A percentile compares a stretch with the other conserved stretches of the same genome.
Conservation (phyloP, 2,113 vertebrate genomes). For the Channa maculata region DNA sequence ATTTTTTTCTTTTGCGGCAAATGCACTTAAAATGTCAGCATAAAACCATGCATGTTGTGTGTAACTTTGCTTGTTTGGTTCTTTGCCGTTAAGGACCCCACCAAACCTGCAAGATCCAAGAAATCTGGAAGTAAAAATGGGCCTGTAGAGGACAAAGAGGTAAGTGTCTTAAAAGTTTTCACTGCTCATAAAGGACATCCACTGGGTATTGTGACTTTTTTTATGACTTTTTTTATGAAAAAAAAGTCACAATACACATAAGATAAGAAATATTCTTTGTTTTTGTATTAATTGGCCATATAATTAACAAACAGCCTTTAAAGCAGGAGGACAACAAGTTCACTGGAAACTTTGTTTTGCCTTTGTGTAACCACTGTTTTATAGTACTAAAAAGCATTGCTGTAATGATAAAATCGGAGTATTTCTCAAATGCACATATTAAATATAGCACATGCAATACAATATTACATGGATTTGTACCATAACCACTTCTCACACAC, state of each 20-base stretch:
- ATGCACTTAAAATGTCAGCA: background rate
- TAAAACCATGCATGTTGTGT: background rate
- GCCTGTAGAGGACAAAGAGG: conserved; percentile 87
- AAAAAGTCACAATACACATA: background rate
- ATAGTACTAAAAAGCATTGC: background rate
- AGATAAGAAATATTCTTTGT: no score
- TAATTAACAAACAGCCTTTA: background rate
- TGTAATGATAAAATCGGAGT: background rate
- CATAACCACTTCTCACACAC: no score
- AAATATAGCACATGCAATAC: no score
- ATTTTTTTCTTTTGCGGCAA: background rate
- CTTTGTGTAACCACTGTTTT: background rate
- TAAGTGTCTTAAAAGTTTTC: conserved; percentile 67
- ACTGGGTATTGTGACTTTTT: no score
- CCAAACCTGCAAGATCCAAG: conserved; percentile 88
- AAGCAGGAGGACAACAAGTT: background rate
- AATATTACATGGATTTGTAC: no score
- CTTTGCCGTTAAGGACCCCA: conserved; percentile 84
- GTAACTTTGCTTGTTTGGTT: background rate
- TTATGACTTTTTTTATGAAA: no score
- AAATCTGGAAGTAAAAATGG: conserved; percentile 89
- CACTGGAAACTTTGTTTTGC: background rate
- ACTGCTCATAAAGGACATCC: background rate
- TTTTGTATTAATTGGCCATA: background rate
- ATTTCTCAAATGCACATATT: no score